Percentiles rank a stretch among this genome's conserved stretches.
phyloP scores from a whole-genome alignment of 2,113 vertebrate genomes.

The Entosphenus tridentatus region DNA sequence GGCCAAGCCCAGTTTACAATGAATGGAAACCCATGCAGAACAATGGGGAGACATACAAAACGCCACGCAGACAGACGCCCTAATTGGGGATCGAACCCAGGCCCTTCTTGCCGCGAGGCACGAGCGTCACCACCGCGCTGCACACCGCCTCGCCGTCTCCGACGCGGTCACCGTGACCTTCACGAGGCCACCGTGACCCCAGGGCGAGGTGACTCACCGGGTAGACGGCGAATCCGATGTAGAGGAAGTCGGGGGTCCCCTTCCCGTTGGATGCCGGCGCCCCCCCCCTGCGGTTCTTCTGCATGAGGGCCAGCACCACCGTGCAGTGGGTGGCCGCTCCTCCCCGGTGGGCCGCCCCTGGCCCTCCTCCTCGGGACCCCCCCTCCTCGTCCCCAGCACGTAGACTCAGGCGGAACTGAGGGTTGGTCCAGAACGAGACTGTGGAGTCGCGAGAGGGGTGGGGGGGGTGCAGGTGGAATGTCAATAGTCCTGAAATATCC shows the following conservation, averaged over 20 bases:
- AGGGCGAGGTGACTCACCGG: not conserved
- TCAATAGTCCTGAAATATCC: too few species aligned
- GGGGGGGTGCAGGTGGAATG: not conserved
- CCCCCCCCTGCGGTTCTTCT: constrained; percentile 4
- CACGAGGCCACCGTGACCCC: too few species aligned
- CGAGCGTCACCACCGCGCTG: too few species aligned
- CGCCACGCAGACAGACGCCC: too few species aligned
- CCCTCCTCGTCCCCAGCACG: not conserved
- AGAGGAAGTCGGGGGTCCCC: not conserved
- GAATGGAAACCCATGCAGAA: too few species aligned
- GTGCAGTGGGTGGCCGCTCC: not conserved
- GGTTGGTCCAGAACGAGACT: constrained; percentile 1
- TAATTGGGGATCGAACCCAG: too few species aligned
- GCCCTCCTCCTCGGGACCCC: constrained; percentile 1
- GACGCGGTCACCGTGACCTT: too few species aligned
- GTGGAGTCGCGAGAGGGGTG: not conserved
- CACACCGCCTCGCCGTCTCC: too few species aligned
- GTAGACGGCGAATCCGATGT: constrained; percentile 5
- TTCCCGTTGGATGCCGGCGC: not conserved
- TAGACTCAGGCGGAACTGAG: not conserved
- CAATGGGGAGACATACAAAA: too few species aligned
- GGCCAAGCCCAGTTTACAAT: too few species aligned
- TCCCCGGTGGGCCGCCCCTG: too few species aligned
- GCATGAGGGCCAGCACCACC: constrained; percentile 1
- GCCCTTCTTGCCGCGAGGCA: too few species aligned